Evolutionary conservation across 2,113 vertebrate genomes (phyloP).

Genomic region (Rhinolophus ferrumequinum): DNA sequence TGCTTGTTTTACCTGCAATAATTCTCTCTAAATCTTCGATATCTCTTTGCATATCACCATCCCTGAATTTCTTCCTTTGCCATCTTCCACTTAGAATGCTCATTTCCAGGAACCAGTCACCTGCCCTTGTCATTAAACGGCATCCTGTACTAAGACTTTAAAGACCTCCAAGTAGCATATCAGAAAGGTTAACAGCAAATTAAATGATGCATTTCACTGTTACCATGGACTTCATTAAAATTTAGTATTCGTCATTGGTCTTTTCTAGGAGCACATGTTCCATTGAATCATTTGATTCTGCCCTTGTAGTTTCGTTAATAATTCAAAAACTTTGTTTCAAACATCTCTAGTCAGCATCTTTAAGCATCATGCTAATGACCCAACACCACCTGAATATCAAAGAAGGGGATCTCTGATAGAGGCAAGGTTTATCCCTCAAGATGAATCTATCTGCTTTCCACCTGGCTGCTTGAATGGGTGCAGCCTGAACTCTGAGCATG

Average conservation of each 20-base stretch:
- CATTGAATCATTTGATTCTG: conserved; percentile 76
- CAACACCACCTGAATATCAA: conserved; percentile 59
- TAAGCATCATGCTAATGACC: conserved; percentile 73
- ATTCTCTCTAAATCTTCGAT: background rate
- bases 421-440: background rate
- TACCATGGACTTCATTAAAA: conserved; percentile 83
- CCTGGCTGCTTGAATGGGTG: background rate
- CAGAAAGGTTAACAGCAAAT: conserved; percentile 84
- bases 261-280: conserved; percentile 69
- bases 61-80: background rate
- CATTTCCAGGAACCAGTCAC: conserved; percentile 69
- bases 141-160: conserved; percentile 69
- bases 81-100: conserved; percentile 44
- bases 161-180: conserved; percentile 74
- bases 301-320: conserved; percentile 82
- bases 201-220: conserved; percentile 81
- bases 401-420: background rate
- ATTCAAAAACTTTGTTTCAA: conserved; percentile 83
- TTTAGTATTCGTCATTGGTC: conserved; percentile 80
- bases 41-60: background rate
- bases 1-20: background rate
- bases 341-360: conserved; percentile 72
- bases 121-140: conserved; percentile 74
- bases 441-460: background rate
- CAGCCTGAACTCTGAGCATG: no score